phyloP scores from a whole-genome alignment of 2,113 vertebrate species.

The Austrofundulus limnaeus region DNA sequence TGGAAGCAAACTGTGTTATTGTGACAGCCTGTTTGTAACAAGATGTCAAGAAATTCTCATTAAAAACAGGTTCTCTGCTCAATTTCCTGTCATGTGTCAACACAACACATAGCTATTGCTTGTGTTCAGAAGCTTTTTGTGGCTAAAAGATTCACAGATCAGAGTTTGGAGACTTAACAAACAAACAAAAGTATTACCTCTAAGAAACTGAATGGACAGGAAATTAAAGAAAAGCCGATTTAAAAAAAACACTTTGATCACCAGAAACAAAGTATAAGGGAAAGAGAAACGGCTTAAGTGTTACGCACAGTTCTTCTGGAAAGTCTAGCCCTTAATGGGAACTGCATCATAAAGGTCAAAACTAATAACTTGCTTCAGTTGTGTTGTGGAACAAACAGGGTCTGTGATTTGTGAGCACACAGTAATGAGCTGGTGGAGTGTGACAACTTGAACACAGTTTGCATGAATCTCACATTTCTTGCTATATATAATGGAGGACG shows the following conservation, averaged over 20 bases:
- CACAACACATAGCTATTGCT: too few species aligned
- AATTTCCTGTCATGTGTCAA: neutral
- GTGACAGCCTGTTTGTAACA: neutral
- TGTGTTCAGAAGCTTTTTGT: too few species aligned
- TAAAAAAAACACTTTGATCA: neutral
- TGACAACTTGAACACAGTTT: slow-evolving; percentile 21
- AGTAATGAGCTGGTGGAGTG: slow-evolving; percentile 40
- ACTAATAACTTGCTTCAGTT: neutral
- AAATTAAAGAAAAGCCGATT: neutral
- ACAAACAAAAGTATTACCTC: neutral
- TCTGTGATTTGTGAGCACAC: slow-evolving; percentile 5
- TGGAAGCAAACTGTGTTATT: neutral
- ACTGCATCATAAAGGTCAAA: slow-evolving; percentile 24
- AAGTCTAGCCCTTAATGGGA: slow-evolving; percentile 4
- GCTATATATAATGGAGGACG: too few species aligned
- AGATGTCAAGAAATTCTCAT: neutral
- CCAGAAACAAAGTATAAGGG: neutral
- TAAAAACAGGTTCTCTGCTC: neutral
- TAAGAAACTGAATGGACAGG: neutral
- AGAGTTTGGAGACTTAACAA: neutral
- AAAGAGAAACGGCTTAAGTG: neutral
- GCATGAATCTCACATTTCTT: too few species aligned
- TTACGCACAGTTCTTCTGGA: neutral
- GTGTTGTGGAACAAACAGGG: slow-evolving; percentile 27
- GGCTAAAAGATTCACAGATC: neutral